Conservation (phyloP, 2,888 invertebrate genomes). For the Mesopsocus fuscifrons region DNA sequence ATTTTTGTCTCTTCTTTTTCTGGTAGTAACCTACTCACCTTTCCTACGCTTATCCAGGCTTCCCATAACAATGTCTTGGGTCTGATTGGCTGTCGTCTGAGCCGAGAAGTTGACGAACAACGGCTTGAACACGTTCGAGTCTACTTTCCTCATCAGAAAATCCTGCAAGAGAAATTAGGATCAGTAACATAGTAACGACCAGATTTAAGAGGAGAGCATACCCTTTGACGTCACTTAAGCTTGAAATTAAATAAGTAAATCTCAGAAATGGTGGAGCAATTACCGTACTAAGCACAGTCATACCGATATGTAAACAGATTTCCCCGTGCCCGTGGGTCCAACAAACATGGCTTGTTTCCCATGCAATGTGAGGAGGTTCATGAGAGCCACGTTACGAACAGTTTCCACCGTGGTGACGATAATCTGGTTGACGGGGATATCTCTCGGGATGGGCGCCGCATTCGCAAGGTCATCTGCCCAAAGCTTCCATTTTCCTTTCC, state of each 20-base stretch:
- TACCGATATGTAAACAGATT: constrained; percentile 71
- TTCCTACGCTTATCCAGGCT: constrained; percentile 83
- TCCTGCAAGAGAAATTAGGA: constrained; percentile 32
- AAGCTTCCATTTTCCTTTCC: constrained; percentile 80
- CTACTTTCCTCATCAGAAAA: constrained; percentile 59
- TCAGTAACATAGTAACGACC: constrained; percentile 2
- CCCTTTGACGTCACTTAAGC: background rate
- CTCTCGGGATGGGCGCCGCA: constrained; percentile 62
- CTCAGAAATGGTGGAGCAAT: no score
- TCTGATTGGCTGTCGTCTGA: constrained; percentile 82
- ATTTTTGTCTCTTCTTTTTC: no score
- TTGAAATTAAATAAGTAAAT: no score
- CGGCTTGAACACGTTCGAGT: constrained; percentile 61
- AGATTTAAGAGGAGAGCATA: constrained; percentile 15
- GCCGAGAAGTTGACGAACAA: constrained; percentile 83
- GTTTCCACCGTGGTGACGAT: constrained; percentile 86
- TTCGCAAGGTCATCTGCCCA: constrained; percentile 72
- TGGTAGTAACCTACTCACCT: constrained; percentile 33
- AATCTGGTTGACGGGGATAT: constrained; percentile 86
- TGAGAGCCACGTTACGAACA: constrained; percentile 59
- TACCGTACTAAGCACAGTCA: no score
- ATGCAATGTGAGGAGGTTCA: constrained; percentile 60
- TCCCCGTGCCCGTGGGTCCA: constrained; percentile 90
- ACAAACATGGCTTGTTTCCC: constrained; percentile 70
- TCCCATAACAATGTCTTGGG: constrained; percentile 87